Evolutionary conservation across 2,888 invertebrate genomes (phyloP), one percentile per base, ranked within the genome.

Genomic region (Microplitis manilae): DNA sequence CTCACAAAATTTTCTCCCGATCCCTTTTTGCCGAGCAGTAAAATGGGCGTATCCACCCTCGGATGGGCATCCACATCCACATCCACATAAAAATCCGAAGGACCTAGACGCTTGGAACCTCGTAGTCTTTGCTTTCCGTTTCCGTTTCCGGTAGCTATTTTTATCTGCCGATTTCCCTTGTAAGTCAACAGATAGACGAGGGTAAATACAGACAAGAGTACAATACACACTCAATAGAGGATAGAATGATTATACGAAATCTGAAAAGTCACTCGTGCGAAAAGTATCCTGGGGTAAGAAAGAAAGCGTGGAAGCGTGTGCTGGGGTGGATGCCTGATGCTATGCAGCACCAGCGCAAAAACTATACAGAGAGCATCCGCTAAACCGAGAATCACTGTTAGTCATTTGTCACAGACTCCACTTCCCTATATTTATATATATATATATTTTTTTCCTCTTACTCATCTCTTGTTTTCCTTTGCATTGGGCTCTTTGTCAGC

Each of bases 101-200:
- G 68, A 69, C 17, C 62, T 68, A 62, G 40, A 77, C 50, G 50
- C 50, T 30, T 50, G 13, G 50, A 50, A 13, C 67, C 77, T 79
- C 72, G 83, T 81, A 78, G 80, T 78, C 81, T 82, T 81, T 80
- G 82, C 84, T 83, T 88, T 87, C 88, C 85, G 85, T 77, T 86
- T 87, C 86, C 85, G 86, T 83, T 88, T 88, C 88, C 87, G 88
- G 80, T 81, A 81, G 83, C 82, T 83, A 87, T 88, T 87, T 86
- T 87, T 87, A 84, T 85, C 77, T 74, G 59, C 70, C 69, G 61
- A 50, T 69, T 50, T 38, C 68, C 50, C 76, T 17, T 7, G 61
- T 64, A 38, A 59, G 59, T 62, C 9, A 15, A 20, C 38, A 67
- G 30, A 39, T 15, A 41, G 6, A 64, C 39, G 68, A 75, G 68